Base-by-base conservation (phyloP, 2,113 vertebrate genomes). In the Varanus salvator region DNA sequence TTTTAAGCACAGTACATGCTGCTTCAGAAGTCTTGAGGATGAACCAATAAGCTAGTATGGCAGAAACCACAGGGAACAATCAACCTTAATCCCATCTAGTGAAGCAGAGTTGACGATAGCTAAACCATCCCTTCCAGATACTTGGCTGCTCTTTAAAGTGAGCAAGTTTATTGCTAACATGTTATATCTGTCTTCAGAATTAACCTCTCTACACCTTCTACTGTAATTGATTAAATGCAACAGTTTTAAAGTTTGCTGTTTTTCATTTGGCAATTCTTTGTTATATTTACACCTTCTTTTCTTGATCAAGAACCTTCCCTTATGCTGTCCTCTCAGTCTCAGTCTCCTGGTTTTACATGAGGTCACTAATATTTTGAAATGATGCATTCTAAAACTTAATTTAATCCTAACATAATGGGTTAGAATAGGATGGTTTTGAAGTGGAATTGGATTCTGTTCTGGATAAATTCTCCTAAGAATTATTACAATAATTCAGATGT, bases 1-100 rank as follows among this genome's bases (percentile, higher is more conserved):
- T 90, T 92, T 93, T 91, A 87, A 90, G 19, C 19, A 66, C 5
- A 34, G 25, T 54, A 0, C 11, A 82, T 74, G 52, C 19, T 66
- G 17, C 25, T 88, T 9, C 8, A 44, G 31, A 77, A 84, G 23
- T 11, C 38, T 66, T 66, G 8, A 76, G 12, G 57, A 68, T 84
- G 60, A 31, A 27, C 71, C 21, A 66, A 7, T 57, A 44, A 29
- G 50, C 4, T 60, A 86, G n/a, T 75, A 86, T 38, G 54, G 14
- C 9, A 60, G 34, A 60, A 81, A 34, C 68, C 8, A n/a, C 7
- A 17, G 44, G 44, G 60, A 80, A 50, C 25, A 68, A 23, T 80
- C 31, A 75, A 29, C 57, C 38, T 31, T 84, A 84, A 29, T 6
- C 8, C n/a, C 21, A 60, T 76, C 17, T 64, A 89, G n/a, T 57